These are phyloP conservation scores for Microctonus hyperodae DNA, from an alignment of 2,888 invertebrate genomes.

Conservation along the genomic window DNA sequence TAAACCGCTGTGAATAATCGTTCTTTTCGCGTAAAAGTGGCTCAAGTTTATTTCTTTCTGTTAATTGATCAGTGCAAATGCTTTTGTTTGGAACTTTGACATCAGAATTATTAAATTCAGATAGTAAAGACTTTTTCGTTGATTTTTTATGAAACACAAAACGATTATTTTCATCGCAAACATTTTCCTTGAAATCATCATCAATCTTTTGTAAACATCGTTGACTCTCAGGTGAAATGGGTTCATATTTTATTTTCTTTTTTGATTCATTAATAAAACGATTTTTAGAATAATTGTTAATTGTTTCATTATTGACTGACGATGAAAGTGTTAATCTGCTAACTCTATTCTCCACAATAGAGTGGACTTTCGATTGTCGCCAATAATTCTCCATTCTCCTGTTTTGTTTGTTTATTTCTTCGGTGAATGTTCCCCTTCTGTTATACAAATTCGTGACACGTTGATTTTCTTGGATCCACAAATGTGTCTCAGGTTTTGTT, in stretches of 20 bases:
- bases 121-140: too few species aligned
- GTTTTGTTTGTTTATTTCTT: neutral
- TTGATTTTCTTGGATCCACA: constrained; percentile 3
- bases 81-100: too few species aligned
- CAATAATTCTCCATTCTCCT: too few species aligned
- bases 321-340: neutral
- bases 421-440: neutral
- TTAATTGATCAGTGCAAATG: too few species aligned
- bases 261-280: neutral
- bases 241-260: neutral
- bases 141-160: too few species aligned
- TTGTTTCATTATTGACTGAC: neutral
- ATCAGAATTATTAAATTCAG: too few species aligned
- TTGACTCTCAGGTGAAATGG: neutral
- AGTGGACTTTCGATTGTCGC: neutral
- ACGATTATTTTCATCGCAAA: neutral
- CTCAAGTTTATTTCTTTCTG: too few species aligned
- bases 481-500: neutral
- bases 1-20: too few species aligned
- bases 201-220: neutral
- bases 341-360: neutral
- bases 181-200: neutral
- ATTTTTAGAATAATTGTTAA: neutral
- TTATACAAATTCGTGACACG: neutral
- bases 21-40: too few species aligned